Conservation (phyloP, 2,888 invertebrate species). For the Sycophila texana region DNA sequence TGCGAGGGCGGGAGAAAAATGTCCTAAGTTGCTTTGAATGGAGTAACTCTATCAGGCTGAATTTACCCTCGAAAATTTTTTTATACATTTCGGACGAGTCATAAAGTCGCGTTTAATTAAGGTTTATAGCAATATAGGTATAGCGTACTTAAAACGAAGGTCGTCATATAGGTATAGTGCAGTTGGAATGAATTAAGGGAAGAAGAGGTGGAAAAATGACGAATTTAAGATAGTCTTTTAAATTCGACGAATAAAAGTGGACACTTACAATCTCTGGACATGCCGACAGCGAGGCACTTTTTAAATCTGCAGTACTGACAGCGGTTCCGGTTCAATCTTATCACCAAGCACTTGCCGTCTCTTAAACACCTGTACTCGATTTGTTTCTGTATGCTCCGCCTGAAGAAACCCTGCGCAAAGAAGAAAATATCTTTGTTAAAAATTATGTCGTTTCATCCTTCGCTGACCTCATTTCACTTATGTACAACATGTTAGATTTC, state of each 20-base stretch:
- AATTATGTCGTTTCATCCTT: too few species aligned
- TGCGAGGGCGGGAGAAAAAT: background rate
- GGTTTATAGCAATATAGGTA: too few species aligned
- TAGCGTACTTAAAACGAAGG: too few species aligned
- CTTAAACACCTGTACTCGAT: conserved; percentile 96
- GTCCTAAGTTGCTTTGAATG: background rate
- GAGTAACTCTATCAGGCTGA: too few species aligned
- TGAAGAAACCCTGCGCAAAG: conserved; percentile 89
- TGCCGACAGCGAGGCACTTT: conserved; percentile 96
- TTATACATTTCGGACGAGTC: too few species aligned
- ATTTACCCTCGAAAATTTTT: too few species aligned
- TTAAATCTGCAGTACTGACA: conserved; percentile 98
- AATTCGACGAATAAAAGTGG: background rate
- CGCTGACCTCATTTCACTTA: background rate
- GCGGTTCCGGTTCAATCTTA: conserved; percentile 94
- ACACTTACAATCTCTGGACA: conserved; percentile 97
- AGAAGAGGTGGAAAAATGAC: too few species aligned
- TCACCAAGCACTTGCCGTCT: conserved; percentile 95
- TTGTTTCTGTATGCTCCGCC: conserved; percentile 96
- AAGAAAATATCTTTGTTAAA: background rate
- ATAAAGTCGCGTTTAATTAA: too few species aligned
- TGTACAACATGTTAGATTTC: background rate
- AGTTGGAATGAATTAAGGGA: too few species aligned
- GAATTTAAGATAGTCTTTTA: too few species aligned
- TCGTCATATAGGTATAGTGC: too few species aligned